Evolutionary conservation across 2,797 vertebrate species (phyloP), one percentile per base, ranked within the genome.

Genomic region (Mareca penelope): DNA sequence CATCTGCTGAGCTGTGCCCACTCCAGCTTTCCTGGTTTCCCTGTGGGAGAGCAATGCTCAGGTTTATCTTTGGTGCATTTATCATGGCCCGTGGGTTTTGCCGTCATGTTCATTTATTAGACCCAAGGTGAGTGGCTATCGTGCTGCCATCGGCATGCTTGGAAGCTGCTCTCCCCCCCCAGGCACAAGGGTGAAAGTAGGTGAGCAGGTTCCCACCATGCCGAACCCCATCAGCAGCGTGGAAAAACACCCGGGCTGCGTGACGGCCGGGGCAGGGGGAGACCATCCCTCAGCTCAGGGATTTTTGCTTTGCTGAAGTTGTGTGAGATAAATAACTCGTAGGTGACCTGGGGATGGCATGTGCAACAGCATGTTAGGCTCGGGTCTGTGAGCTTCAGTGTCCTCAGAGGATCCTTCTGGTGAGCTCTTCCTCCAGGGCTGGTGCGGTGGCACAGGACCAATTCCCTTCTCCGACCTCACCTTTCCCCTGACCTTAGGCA

Each of bases 1-100:
- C 72, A 28, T 26, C 72, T 63, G 3, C 22, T 88, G 60, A 52
- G 72, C 90, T 0, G 1, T 56, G 65, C 52, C 89, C 57, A 4
- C 61, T 8, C 19, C 6, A 18, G 15, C 71, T 79, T 94, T 92
- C 93, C 94, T 89, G 91, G 10, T 92, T 81, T 69, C 85, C 76
- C 82, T 1, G 67, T 6, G 56, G 91, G 93, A 85, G 93, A 63
- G 89, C 93, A 55, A 23, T 5, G 29, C 64, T 73, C 31, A 0
- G 64, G 37, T 29, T 93, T 95, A 91, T 95, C 91, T 92, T 68
- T 4, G 52, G 57, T 14, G 60, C 56, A 2, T 83, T 76, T 76
- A 26, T 29, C n/a, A 10, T 44, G 85, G 85, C 93, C 86, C 11
- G 2, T 64, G 95, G 75, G 87, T 71, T 87, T 65, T 75, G 89